A percentile compares a stretch with the other conserved stretches of the same genome.
These are phyloP conservation scores for Pachydiplax longipennis DNA, from an alignment of 2,888 invertebrate genomes.

Conservation along the genomic window DNA sequence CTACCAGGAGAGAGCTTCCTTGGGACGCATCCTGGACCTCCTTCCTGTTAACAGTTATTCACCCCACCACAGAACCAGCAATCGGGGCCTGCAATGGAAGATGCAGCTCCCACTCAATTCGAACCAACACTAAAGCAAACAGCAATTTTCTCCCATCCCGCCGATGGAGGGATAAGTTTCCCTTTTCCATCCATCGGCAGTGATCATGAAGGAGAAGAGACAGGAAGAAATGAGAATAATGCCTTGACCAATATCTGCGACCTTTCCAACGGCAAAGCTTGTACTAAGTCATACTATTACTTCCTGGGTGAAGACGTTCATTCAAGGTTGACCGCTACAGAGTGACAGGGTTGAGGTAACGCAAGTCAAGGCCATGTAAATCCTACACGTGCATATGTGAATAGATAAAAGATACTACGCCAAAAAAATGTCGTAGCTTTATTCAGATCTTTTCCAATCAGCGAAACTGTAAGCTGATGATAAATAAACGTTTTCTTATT, in stretches of 20 bases:
- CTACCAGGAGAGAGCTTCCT: constrained; percentile 40
- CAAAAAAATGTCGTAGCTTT: too few species aligned
- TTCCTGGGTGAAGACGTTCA: background rate
- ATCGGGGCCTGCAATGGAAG: constrained; percentile 23
- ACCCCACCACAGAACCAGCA: background rate
- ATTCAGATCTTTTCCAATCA: too few species aligned
- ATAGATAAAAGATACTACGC: too few species aligned
- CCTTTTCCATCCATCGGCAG: background rate
- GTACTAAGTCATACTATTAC: background rate
- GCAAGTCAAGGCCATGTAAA: background rate
- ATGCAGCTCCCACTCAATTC: constrained; percentile 7
- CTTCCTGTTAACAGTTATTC: background rate
- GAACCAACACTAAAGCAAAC: background rate
- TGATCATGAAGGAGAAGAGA: background rate
- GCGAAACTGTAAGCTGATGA: too few species aligned
- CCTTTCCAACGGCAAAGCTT: background rate
- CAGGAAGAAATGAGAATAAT: background rate
- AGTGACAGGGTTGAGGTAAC: background rate
- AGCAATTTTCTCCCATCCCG: background rate
- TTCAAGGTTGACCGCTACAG: constrained; percentile 4
- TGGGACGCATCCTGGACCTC: constrained; percentile 27
- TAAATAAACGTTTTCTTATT: too few species aligned
- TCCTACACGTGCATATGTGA: background rate
- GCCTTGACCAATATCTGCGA: constrained; percentile 12
- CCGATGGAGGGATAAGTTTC: background rate